Evolutionary conservation across 2,113 vertebrate species (phyloP).

Genomic region (Dunckerocampus dactyliophorus): DNA sequence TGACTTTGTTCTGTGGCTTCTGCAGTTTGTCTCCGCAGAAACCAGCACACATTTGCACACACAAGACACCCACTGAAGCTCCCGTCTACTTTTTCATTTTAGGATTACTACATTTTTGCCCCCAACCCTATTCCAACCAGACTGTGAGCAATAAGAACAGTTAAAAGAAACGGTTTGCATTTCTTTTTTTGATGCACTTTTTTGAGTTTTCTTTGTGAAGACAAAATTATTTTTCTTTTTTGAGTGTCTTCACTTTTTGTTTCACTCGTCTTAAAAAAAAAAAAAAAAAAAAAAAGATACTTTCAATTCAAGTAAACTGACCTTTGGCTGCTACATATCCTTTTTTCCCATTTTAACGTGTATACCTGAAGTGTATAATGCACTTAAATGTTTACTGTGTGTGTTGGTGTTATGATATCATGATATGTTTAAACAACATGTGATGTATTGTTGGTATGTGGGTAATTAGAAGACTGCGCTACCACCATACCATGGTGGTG

Average conservation of each 20-base stretch:
- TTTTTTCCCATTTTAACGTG: conserved; percentile 49
- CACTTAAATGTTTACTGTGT: conserved; percentile 41
- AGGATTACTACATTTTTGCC: conserved; percentile 20
- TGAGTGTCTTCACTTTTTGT: conserved; percentile 69
- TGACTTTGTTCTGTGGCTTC: conserved; percentile 58
- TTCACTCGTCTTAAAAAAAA: conserved; percentile 62
- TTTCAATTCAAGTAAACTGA: conserved; percentile 60
- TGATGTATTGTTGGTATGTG: conserved; percentile 58
- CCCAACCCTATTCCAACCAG: conserved; percentile 29
- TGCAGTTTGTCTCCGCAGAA: conserved; percentile 57
- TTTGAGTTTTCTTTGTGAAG: conserved; percentile 47
- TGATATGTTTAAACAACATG: conserved; percentile 51
- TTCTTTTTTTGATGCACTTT: conserved; percentile 42
- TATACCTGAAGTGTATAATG: conserved; percentile 46
- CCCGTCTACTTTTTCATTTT: conserved; percentile 47
- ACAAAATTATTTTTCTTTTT: conserved; percentile 47
- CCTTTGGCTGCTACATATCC: conserved; percentile 71
- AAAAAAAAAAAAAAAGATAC: conserved; percentile 42
- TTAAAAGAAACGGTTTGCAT: conserved; percentile 61
- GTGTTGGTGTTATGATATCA: conserved; percentile 39
- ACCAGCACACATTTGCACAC: conserved; percentile 31
- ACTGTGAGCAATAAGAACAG: conserved; percentile 71
- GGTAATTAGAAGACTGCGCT: conserved; percentile 36
- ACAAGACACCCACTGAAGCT: conserved; percentile 29
- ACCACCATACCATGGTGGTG: conserved; percentile 20